Percentiles rank a stretch among this genome's conserved stretches.
Evolutionary conservation across 2,113 vertebrate species (phyloP).

Genomic region (Geococcyx californianus): DNA sequence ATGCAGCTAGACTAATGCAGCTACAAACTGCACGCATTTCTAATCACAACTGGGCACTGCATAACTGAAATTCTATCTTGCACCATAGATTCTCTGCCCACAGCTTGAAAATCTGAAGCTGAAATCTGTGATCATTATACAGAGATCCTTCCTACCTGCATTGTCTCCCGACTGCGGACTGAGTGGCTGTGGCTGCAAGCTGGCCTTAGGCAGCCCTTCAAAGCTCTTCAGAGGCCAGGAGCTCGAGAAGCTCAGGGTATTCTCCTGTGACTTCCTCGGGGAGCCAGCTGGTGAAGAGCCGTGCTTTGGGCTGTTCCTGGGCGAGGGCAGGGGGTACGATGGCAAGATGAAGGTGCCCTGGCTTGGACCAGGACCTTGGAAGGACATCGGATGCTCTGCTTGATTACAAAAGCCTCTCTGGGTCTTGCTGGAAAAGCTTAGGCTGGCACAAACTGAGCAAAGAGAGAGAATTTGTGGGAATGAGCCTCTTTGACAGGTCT

Average conservation of each 20-base stretch:
- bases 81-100: not conserved
- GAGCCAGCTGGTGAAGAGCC: slow-evolving; percentile 51
- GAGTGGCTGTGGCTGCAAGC: slow-evolving; percentile 68
- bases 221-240: slow-evolving; percentile 89
- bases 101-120: not conserved
- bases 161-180: slow-evolving; percentile 52
- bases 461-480: not conserved
- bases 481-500: not conserved
- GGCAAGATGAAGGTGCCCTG: slow-evolving; percentile 83
- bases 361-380: slow-evolving; percentile 28
- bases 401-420: slow-evolving; percentile 73
- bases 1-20: not conserved
- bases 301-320: slow-evolving; percentile 77
- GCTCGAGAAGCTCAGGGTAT: slow-evolving; percentile 80
- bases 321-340: slow-evolving; percentile 80
- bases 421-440: slow-evolving; percentile 71
- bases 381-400: slow-evolving; percentile 74
- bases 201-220: slow-evolving; percentile 66
- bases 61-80: accelerated
- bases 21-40: not conserved
- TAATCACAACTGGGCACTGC: accelerated
- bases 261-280: slow-evolving; percentile 72
- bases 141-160: slow-evolving; percentile 40
- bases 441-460: slow-evolving; percentile 57
- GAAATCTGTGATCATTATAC: accelerated